Base-by-base conservation (phyloP, 2,888 invertebrate genomes). In the Resseliella maxima region DNA sequence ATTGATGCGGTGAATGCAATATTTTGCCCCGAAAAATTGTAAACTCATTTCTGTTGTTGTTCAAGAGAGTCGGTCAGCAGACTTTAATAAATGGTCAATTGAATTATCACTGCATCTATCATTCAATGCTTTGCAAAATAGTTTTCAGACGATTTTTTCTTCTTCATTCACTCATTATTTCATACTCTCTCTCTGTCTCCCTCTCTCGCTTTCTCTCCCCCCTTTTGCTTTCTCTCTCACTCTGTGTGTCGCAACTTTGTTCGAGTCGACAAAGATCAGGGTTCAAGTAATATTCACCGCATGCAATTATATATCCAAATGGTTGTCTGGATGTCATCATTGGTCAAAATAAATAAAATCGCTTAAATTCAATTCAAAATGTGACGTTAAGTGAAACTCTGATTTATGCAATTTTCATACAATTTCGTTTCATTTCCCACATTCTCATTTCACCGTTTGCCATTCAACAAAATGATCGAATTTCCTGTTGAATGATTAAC, bases 281-380 rank as follows among this genome's bases (percentile, higher is more conserved):
- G 6, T 31, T 31, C 12, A 72, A 72, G 15, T 72, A 31, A 72
- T 31, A 15, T 72, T 18, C 72, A 72, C 72, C 72, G 72, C 72
- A 72, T 72, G 35, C 72, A 72, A 31, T 72, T 72, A 72, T 72
- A 27, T 24, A 59, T 72, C 72, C 31, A 72, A 72, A 72, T 72
- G 72, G 59, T 24, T 59, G 21, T 72, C 31, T 72, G 31, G 31
- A 31, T 72, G 72, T 72, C 72, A 72, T 72, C 72, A 35, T 72
- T 18, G 72, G 72, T 72, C 59, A 72, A 72, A 72, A 72, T 72
- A 72, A 72, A 31, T 72, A 72, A 72, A 72, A 72, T 72, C 72
- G 72, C 72, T 72, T 72, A 72, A 72, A 72, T 72, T 72, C 72
- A 72, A 72, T 72, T 72, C 31, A 15, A 72, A 59, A 31, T 31